Evolutionary conservation across 2,797 vertebrate genomes (phyloP).

Genomic region (Aphelocoma californica): DNA sequence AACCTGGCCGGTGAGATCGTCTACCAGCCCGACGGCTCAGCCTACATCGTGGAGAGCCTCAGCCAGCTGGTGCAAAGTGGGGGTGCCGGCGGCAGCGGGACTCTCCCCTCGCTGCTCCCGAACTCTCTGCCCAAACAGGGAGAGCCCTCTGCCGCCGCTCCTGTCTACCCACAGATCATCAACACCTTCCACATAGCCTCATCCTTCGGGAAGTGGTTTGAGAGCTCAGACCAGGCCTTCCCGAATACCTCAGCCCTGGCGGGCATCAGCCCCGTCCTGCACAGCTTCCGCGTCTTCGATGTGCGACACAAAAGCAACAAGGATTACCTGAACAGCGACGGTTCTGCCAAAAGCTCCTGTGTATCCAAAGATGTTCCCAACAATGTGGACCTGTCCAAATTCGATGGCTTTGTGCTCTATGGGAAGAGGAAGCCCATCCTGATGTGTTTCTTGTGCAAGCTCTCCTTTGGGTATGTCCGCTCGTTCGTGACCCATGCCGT

Average conservation of each 20-base stretch:
- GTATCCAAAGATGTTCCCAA: constrained; percentile 99
- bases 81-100: constrained; percentile 72
- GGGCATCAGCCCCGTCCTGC: constrained; percentile 99
- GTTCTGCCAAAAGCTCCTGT: constrained; percentile 99
- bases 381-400: constrained; percentile 99
- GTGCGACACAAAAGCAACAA: constrained; percentile 99
- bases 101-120: constrained; percentile 82
- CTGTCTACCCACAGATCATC: constrained; percentile 98
- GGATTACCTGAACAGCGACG: constrained; percentile 99
- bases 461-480: constrained; percentile 97
- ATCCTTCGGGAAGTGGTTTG: constrained; percentile 99
- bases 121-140: constrained; percentile 88
- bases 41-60: constrained; percentile 99
- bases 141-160: constrained; percentile 83
- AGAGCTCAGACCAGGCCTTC: constrained; percentile 96
- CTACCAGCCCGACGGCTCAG: constrained; percentile 98
- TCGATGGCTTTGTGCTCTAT: constrained; percentile 96
- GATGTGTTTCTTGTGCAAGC: constrained; percentile 99
- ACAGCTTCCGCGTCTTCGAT: constrained; percentile 99
- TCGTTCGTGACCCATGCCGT: constrained; percentile 98
- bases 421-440: constrained; percentile 99
- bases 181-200: constrained; percentile 99
- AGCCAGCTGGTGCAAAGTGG: constrained; percentile 96
- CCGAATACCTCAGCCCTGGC: constrained; percentile 99
- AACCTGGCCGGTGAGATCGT: constrained; percentile 97